phyloP scores from a whole-genome alignment of 2,888 invertebrate genomes.

The Drosophila acutilabella region DNA sequence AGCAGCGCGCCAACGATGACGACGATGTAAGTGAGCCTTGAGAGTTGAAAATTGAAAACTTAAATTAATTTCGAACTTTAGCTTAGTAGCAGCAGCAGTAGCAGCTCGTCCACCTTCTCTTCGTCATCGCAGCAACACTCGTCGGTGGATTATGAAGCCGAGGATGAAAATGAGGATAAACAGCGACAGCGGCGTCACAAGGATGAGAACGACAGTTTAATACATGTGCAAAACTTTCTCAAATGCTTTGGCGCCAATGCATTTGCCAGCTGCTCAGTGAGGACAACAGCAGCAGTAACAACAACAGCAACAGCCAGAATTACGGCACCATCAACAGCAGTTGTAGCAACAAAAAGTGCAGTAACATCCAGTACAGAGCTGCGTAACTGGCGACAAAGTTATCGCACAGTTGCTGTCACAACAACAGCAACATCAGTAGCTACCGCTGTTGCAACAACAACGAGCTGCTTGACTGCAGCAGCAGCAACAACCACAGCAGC shows the following conservation, averaged over 20 bases:
- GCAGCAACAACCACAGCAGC: slow-evolving; percentile 2
- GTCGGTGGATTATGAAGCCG: slow-evolving; percentile 76
- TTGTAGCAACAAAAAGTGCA: slow-evolving; percentile 7
- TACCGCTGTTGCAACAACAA: slow-evolving; percentile 8
- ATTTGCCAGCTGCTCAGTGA: slow-evolving; percentile 35
- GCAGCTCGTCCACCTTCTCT: slow-evolving; percentile 66
- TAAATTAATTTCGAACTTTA: slow-evolving; percentile 1
- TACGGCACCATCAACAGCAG: slow-evolving; percentile 1
- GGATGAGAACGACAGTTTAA: slow-evolving; percentile 71
- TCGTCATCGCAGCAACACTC: slow-evolving; percentile 73
- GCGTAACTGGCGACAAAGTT: slow-evolving; percentile 64
- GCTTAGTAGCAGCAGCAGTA: slow-evolving; percentile 64
- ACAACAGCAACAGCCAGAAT: slow-evolving; percentile 4
- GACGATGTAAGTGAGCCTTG: slow-evolving; percentile 59
- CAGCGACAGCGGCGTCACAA: slow-evolving; percentile 60
- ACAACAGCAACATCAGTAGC: slow-evolving; percentile 19
- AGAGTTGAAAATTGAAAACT: not conserved
- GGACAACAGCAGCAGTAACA: slow-evolving; percentile 8
- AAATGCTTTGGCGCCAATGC: slow-evolving; percentile 79
- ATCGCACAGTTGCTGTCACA: slow-evolving; percentile 28
- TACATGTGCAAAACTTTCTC: slow-evolving; percentile 82
- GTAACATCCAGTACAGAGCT: slow-evolving; percentile 42
- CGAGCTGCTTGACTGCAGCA: slow-evolving; percentile 13
- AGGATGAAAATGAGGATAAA: slow-evolving; percentile 78
- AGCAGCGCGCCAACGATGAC: slow-evolving; percentile 52